Base-by-base conservation (phyloP, 2,888 invertebrate species). In the Halocaridina rubra region DNA sequence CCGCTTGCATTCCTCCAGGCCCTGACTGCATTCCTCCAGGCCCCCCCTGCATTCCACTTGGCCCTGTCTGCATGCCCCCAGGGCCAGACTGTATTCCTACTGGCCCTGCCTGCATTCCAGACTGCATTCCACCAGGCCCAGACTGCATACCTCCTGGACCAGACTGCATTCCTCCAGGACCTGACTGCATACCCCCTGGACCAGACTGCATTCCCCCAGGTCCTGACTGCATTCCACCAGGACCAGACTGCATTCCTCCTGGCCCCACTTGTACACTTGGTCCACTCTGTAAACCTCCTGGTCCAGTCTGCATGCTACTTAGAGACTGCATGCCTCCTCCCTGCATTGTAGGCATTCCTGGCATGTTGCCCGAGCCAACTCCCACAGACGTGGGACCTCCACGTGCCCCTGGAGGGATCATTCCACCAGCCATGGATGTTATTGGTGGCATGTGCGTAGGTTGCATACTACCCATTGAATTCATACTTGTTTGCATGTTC, bases 211-310 rank as follows among this genome's bases (percentile, higher is more conserved):
- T 74, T 7, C 81, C 67, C 1, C 74, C 74, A 32, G 76, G 81
- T 5, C 81, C 81, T 53, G 67, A 53, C 30, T 69, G 74, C 59
- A 69, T 69, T 19, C 79, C 69, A 0, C 46, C 67, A 3, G 76
- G 64, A 4, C 76, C 80, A 8, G 32, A 13, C 27, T 81, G 81
- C 69, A 81, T 76, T 22, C 76, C 76, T 13, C 75, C 81, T n/a
- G 76, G 81, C 8, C 76, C 76, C 5, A 53, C 81, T 32, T 81
- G 81, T 46, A 81, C 75, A 19, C 59, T 77, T 22, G 77, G 72
- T 16, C 79, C 74, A 10, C 64, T 71, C 32, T 84, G 84, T 79
- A 84, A 79, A 29, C 74, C 82, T 32, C 79, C 84, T 16, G 84
- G 77, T 5, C 84, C 84, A 24, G 67, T 75, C 16, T 84, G 84